phyloP scores from a whole-genome alignment of 2,888 invertebrate genomes.

The Caenorhabditis plicata region DNA sequence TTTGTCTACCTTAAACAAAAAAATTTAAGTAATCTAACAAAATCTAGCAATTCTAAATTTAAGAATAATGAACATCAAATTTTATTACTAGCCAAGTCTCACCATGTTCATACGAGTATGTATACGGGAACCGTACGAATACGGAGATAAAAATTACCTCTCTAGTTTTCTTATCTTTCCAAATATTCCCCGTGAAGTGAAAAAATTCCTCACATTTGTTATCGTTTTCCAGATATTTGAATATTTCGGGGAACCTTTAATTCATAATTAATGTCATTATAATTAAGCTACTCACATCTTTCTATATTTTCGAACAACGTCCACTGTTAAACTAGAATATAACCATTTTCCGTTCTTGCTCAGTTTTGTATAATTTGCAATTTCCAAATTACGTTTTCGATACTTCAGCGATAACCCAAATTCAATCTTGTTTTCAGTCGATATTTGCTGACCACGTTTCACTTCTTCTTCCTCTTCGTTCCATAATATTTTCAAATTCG shows the following conservation, averaged over 20 bases:
- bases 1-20: too few species aligned
- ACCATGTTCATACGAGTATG: too few species aligned
- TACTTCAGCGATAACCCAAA: conserved; percentile 89
- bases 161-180: conserved; percentile 67
- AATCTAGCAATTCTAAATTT: too few species aligned
- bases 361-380: conserved; percentile 62
- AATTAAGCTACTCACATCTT: conserved; percentile 66
- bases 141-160: conserved; percentile 5
- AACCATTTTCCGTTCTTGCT: conserved; percentile 24
- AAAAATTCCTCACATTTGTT: conserved; percentile 71
- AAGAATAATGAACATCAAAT: too few species aligned
- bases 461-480: conserved; percentile 43
- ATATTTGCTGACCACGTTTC: conserved; percentile 55
- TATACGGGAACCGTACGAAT: too few species aligned
- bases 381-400: conserved; percentile 75
- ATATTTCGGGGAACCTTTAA: conserved; percentile 75
- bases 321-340: conserved; percentile 32
- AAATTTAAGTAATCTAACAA: too few species aligned
- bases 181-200: conserved; percentile 76
- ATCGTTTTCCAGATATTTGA: conserved; percentile 71
- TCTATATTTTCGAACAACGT: conserved; percentile 76
- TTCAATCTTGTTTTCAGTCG: conserved; percentile 70
- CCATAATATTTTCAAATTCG: conserved; percentile 78
- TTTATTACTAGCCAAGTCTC: too few species aligned
- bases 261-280: background rate